Evolutionary conservation across 2,888 invertebrate species (phyloP), one percentile per base, ranked within the genome.

Genomic region (Megamerina dolium): DNA sequence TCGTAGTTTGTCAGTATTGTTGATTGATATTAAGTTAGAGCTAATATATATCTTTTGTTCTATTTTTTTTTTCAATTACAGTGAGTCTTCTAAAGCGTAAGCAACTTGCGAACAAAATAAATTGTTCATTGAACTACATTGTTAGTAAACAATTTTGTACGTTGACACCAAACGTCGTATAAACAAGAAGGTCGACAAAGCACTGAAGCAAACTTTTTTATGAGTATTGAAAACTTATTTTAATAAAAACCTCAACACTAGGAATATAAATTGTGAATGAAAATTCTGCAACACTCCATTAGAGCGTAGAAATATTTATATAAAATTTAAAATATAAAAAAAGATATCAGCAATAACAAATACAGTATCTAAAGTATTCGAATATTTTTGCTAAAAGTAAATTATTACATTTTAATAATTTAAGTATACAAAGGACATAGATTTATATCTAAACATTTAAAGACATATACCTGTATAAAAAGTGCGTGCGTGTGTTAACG

Each of bases 241-340:
- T 31, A 21, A 14, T 20, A 32, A 32, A 14, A 12, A 23, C 18
- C 16, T 4, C 21, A 21, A 21, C 14, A 37, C 8, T 36, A 41
- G 26, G 17, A 33, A 19, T 14, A 23, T 29, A 32, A 34, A 13
- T 18, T 10, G n/a, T n/a, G 36, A 19, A 18, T 17, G 37, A 18
- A 41, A 31, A 26, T 33, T 17, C 56, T 59, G 55, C 55, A 57
- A 63, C 64, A 64, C 62, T 66, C 59, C 60, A 60, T 58, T 65
- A 61, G 58, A 49, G 59, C 49, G 52, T 64, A 63, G 60, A 57
- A 62, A 60, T 56, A 52, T 51, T 57, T 53, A 53, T 50, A 46
- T 43, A 36, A 41, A 48, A 52, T 47, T 50, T 20, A 46, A 40
- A 47, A 49, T 35, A 33, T 33, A 41, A 43, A 27, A 31, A 13